phyloP scores from a whole-genome alignment of 2,113 vertebrate genomes.

The Apodemus sylvaticus region DNA sequence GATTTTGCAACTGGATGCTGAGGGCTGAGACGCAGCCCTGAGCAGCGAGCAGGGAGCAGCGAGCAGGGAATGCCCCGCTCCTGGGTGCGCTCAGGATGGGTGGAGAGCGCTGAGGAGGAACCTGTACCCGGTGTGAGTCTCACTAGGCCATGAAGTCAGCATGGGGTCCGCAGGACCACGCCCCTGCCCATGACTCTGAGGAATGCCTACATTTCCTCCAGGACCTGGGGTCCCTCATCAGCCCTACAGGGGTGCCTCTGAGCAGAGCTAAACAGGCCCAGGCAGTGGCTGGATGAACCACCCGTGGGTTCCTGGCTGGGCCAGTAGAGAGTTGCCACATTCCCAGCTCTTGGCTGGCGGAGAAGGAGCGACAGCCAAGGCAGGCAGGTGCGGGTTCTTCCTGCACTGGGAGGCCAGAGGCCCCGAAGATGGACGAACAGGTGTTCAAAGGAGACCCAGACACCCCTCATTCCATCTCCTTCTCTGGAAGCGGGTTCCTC shows the following conservation, averaged over 20 bases:
- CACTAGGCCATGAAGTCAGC: not conserved
- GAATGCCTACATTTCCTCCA: not conserved
- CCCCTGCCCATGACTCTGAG: not conserved
- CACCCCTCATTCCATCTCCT: slow-evolving; percentile 86
- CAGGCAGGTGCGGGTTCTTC: not conserved
- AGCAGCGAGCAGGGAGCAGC: fast-evolving
- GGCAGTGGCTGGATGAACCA: not conserved
- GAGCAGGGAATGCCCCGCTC: fast-evolving
- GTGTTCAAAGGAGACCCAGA: slow-evolving; percentile 79
- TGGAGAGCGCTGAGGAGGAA: not conserved
- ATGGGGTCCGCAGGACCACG: not conserved
- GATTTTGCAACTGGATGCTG: slow-evolving; percentile 23
- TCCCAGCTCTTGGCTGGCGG: not conserved
- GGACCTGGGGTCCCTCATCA: not conserved
- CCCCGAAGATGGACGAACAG: slow-evolving; percentile 70
- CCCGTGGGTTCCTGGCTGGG: not conserved
- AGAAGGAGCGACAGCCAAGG: not conserved
- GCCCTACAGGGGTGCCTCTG: not conserved
- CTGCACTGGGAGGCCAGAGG: not conserved
- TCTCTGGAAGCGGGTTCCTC: slow-evolving; percentile 90
- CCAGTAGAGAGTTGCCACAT: not conserved
- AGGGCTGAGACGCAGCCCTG: not conserved
- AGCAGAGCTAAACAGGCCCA: not conserved
- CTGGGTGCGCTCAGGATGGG: not conserved
- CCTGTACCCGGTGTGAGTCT: not conserved